Evolutionary conservation across 2,888 invertebrate genomes (phyloP).

Genomic region (Augochlorella aurata): DNA sequence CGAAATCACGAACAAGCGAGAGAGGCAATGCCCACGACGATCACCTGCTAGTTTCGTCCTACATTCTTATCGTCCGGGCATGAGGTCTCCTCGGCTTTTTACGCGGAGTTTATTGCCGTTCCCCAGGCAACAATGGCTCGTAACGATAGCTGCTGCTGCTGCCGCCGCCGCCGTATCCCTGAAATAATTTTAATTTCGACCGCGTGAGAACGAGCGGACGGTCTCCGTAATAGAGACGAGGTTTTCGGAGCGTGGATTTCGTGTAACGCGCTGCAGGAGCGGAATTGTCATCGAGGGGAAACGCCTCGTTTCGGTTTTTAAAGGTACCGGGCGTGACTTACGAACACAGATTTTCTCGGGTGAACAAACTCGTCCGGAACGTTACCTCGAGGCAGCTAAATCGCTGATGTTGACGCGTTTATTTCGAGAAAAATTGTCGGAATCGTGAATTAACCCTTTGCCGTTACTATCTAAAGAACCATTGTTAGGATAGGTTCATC

Average conservation of each 20-base stretch:
- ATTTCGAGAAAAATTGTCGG: too few relatives aligned
- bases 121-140: slow-evolving; percentile 46
- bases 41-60: slow-evolving; percentile 63
- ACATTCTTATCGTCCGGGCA: slow-evolving; percentile 51
- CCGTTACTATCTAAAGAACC: too few relatives aligned
- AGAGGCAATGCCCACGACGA: slow-evolving; percentile 55
- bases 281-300: background rate
- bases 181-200: slow-evolving; percentile 53
- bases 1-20: slow-evolving; percentile 62
- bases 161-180: slow-evolving; percentile 1
- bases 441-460: too few relatives aligned
- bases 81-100: slow-evolving; percentile 37
- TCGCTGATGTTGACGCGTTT: too few relatives aligned
- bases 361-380: background rate
- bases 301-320: slow-evolving; percentile 3
- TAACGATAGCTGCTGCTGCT: slow-evolving; percentile 43
- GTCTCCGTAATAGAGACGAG: background rate
- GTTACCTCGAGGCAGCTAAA: too few relatives aligned
- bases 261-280: background rate
- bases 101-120: slow-evolving; percentile 42
- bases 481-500: too few relatives aligned
- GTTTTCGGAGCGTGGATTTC: slow-evolving; percentile 9
- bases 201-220: slow-evolving; percentile 45
- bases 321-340: background rate
- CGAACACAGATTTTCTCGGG: background rate